phyloP scores from a whole-genome alignment of 2,888 invertebrate genomes.

The Sarcophaga variegata region DNA sequence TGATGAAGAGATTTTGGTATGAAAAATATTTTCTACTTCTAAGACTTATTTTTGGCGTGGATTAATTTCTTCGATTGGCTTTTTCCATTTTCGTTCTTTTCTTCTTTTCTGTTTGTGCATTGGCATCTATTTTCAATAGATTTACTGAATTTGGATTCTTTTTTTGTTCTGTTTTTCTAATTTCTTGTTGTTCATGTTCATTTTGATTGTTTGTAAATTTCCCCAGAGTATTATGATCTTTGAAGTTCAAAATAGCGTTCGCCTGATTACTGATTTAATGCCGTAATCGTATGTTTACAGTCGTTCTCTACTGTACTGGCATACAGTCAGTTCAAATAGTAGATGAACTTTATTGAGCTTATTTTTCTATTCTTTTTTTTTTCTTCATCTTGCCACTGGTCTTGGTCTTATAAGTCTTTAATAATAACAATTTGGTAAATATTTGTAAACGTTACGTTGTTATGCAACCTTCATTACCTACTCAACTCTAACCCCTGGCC shows the following conservation, averaged over 20 bases:
- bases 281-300: conserved; percentile 73
- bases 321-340: conserved; percentile 42
- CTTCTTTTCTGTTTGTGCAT: too few species aligned
- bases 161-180: conserved; percentile 12
- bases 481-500: not conserved
- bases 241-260: conserved; percentile 71
- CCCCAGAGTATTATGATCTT: conserved; percentile 70
- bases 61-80: too few species aligned
- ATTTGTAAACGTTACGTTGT: conserved; percentile 44
- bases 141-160: conserved; percentile 24
- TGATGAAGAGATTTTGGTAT: too few species aligned
- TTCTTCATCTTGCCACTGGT: conserved; percentile 1
- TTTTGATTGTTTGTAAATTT: conserved; percentile 73
- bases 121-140: conserved; percentile 28
- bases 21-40: too few species aligned
- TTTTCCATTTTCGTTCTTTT: too few species aligned
- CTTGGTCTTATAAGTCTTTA: conserved; percentile 13
- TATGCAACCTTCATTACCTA: not conserved
- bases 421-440: conserved; percentile 65
- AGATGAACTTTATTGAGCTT: conserved; percentile 38
- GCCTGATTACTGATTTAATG: conserved; percentile 73
- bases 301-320: not conserved
- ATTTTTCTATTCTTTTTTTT: not conserved
- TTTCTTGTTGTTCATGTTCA: conserved; percentile 50
- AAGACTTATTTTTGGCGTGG: too few species aligned